These are phyloP conservation scores for Torymus tubicola DNA, from an alignment of 2,888 invertebrate species.

Conservation along the genomic window DNA sequence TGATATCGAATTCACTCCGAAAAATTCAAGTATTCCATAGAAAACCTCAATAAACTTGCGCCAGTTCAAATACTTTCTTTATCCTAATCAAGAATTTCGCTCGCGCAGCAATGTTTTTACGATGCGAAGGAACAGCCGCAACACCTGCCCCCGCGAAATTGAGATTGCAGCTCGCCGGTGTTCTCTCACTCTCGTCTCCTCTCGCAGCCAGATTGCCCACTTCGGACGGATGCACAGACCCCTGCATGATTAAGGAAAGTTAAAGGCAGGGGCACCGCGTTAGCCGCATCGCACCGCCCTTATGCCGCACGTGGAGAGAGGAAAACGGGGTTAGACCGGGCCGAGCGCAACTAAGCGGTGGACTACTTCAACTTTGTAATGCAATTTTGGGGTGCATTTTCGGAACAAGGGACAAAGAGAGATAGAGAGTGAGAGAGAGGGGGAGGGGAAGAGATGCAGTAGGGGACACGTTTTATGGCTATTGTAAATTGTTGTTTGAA, in stretches of 20 bases:
- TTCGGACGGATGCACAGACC: conserved; percentile 1
- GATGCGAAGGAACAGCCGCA: too few relatives aligned
- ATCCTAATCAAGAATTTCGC: too few relatives aligned
- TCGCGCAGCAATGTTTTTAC: too few relatives aligned
- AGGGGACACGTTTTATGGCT: not conserved
- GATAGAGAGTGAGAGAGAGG: not conserved
- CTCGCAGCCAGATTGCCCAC: conserved; percentile 14
- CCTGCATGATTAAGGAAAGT: conserved; percentile 37
- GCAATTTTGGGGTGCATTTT: not conserved
- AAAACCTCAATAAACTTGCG: too few relatives aligned
- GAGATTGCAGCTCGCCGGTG: conserved; percentile 6
- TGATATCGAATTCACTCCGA: too few relatives aligned
- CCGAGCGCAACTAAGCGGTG: conserved; percentile 7
- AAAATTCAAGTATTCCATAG: too few relatives aligned
- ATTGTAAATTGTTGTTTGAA: not conserved
- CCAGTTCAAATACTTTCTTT: too few relatives aligned
- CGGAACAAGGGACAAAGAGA: not conserved
- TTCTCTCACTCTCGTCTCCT: too few relatives aligned
- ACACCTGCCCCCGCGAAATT: not conserved
- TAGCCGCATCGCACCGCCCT: conserved; percentile 9
- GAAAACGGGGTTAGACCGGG: not conserved
- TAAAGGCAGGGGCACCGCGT: conserved; percentile 10
- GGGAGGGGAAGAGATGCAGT: not conserved
- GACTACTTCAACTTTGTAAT: conserved; percentile 22
- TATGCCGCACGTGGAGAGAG: not conserved